Evolutionary conservation across 2,797 vertebrate species (phyloP).

Genomic region (Takifugu rubripes): DNA sequence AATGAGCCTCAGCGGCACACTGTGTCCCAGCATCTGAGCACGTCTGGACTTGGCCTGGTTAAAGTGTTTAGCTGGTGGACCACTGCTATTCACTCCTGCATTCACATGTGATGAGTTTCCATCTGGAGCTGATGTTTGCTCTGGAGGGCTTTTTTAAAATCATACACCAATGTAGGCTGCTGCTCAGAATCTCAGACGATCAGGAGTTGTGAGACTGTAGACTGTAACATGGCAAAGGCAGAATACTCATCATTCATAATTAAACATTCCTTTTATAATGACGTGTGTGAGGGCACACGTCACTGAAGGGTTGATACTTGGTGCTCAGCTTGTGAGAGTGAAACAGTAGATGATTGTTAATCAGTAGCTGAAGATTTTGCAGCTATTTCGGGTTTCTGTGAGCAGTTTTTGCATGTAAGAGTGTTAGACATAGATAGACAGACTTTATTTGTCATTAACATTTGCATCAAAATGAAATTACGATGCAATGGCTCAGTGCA

Average conservation of each 20-base stretch:
- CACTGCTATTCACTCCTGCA: constrained; percentile 17
- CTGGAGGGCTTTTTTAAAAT: constrained; percentile 18
- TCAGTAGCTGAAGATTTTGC: constrained; percentile 46
- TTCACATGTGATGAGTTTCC: constrained; percentile 32
- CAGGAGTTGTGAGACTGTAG: too few relatives aligned
- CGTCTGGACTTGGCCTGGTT: constrained; percentile 31
- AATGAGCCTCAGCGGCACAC: constrained; percentile 43
- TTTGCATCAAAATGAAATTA: too few relatives aligned
- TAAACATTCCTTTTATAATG: background rate
- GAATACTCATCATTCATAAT: background rate
- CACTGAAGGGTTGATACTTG: background rate
- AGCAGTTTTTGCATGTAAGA: constrained; percentile 24
- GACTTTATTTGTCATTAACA: too few relatives aligned
- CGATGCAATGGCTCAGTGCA: too few relatives aligned
- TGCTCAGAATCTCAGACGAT: constrained; percentile 3
- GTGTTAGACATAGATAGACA: background rate
- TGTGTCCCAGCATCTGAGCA: constrained; percentile 40
- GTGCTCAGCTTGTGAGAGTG: constrained; percentile 13
- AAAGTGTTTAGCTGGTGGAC: constrained; percentile 41
- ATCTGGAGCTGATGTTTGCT: constrained; percentile 27
- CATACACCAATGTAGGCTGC: constrained; percentile 2
- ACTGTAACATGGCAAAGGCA: background rate
- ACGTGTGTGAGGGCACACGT: background rate
- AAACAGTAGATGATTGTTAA: constrained; percentile 39
- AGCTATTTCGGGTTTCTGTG: constrained; percentile 45